Percentiles rank a stretch among this genome's conserved stretches.
These are phyloP conservation scores for Panzeria rudis DNA, from an alignment of 2,888 invertebrate genomes.

Conservation along the genomic window DNA sequence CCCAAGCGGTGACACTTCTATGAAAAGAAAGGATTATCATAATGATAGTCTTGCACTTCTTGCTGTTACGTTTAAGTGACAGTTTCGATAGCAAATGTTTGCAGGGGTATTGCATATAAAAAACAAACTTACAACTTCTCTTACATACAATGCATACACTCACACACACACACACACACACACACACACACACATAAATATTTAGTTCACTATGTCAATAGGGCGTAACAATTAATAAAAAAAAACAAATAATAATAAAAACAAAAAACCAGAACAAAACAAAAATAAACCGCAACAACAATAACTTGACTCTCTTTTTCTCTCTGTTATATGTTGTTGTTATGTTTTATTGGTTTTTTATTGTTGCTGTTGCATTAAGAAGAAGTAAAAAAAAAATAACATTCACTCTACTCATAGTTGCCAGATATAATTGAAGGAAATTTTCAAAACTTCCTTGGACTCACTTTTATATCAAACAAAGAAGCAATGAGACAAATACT, in stretches of 20 bases:
- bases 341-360: constrained; percentile 14
- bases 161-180: constrained; percentile 12
- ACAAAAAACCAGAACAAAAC: constrained; percentile 26
- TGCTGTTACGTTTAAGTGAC: too few species aligned
- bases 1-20: too few species aligned
- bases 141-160: background rate
- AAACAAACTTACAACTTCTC: background rate
- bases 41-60: too few species aligned
- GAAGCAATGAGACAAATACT: too few species aligned
- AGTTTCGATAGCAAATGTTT: too few species aligned
- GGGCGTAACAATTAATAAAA: constrained; percentile 72
- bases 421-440: background rate
- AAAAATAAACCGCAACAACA: constrained; percentile 61
- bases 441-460: background rate
- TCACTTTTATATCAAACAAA: too few species aligned
- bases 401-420: constrained; percentile 5
- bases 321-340: constrained; percentile 7
- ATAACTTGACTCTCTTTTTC: constrained; percentile 36
- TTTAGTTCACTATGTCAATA: constrained; percentile 72
- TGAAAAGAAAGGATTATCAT: too few species aligned
- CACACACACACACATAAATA: constrained; percentile 5
- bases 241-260: constrained; percentile 23
- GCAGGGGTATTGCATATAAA: background rate
- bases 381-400: background rate
- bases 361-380: constrained; percentile 12